Evolutionary conservation across 2,888 invertebrate species (phyloP), one percentile per base, ranked within the genome.

Genomic region (Ditylenchus weischeri): DNA sequence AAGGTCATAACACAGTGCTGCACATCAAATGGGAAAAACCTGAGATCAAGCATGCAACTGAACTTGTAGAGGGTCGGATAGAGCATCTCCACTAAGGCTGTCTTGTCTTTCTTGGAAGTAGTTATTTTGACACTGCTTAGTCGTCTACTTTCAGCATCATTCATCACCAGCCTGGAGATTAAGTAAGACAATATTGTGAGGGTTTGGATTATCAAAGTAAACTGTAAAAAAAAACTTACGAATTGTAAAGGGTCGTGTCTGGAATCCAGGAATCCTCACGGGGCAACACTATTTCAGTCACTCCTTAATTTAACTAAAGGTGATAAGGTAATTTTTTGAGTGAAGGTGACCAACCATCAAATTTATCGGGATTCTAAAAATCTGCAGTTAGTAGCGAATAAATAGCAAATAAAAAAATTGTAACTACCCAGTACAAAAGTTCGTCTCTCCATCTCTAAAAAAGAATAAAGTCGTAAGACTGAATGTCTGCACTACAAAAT

Each of bases 371-470:
- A 29, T 75, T 72, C 36, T 62, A 1, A 51, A 23, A n/a, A 60
- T 62, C 11, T 36, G 11, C 1, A 18, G 64, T 47, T 48, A 15
- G 36, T 29, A 5, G 29, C 29, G 5, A 29, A 60, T 47, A 18
- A 8, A 62, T 1, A 43, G 15, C 43, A 43, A 43, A 6, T 43
- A 43, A 43, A 10, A 43, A 43, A 15, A 13, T 43, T 43, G 15
- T 8, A 43, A 3, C 43, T 15, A 43, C 43, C 80, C 80, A 81
- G 69, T 74, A 81, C 49, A 79, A 72, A 62, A 79, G 78, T 38
- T 81, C 81, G 72, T 81, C 81, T 70, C 78, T 73, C 81, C 81
- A 81, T 61, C 78, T 72, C 79, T 81, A 57, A 18, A 79, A 69
- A 60, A 62, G 13, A 43, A 43, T 13, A 43, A 29, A 29, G 29